Conservation (phyloP, 2,113 vertebrate species). For the Ciconia stormi region DNA sequence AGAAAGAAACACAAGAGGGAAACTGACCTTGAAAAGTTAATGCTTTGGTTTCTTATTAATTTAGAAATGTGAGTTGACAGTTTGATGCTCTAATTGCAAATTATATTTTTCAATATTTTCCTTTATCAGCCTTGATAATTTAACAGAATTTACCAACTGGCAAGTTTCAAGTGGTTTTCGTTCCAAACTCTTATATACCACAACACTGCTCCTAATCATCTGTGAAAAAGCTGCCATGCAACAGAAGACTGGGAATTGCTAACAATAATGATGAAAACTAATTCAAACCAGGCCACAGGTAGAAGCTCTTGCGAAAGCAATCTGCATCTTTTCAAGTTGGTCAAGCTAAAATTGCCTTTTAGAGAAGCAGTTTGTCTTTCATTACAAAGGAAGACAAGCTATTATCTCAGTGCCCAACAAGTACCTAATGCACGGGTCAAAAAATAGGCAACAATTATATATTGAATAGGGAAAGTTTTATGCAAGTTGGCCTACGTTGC, state of each 20-base stretch:
- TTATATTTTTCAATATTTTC: slow-evolving; percentile 20
- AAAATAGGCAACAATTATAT: neutral
- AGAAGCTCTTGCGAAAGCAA: neutral
- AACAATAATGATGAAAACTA: slow-evolving; percentile 16
- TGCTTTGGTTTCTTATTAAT: neutral
- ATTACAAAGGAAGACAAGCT: neutral
- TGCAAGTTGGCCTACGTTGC: neutral
- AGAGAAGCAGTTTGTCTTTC: neutral
- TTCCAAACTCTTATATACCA: neutral
- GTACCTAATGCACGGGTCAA: neutral
- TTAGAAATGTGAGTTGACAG: neutral
- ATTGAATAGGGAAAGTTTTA: neutral
- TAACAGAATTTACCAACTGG: slow-evolving; percentile 24
- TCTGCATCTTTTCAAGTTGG: slow-evolving; percentile 31
- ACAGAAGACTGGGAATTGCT: slow-evolving; percentile 34
- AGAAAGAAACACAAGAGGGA: neutral
- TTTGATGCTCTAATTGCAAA: slow-evolving; percentile 30
- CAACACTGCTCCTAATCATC: slow-evolving; percentile 22
- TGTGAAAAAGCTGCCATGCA: slow-evolving; percentile 59
- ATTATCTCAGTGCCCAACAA: neutral
- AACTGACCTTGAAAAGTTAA: slow-evolving; percentile 19
- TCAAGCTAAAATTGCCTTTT: neutral
- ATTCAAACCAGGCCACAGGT: slow-evolving; percentile 23
- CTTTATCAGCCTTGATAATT: slow-evolving; percentile 9
- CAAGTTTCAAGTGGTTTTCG: neutral